Conservation (phyloP, 53 echinoderm and acorn worm genomes). For the Henricia sp. region DNA sequence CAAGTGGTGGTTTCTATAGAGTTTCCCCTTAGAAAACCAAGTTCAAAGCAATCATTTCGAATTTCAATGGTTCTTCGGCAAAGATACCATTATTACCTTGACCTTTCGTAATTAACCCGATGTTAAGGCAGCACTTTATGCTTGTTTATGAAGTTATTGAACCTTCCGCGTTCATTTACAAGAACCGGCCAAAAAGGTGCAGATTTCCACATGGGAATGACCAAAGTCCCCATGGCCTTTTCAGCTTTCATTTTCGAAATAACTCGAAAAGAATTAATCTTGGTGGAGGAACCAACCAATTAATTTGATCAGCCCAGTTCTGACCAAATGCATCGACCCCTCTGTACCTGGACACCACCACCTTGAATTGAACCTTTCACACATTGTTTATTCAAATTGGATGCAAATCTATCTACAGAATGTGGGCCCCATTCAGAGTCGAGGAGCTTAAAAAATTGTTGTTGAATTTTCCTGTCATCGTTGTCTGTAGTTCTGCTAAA, state of each 20-base stretch:
- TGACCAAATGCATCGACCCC: constrained; percentile 7
- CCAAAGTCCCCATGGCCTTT: constrained; percentile 6
- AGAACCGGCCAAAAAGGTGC: constrained; percentile 24
- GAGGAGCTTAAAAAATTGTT: not conserved
- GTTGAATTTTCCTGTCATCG: not conserved
- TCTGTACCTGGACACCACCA: not conserved
- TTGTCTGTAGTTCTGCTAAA: constrained; percentile 8
- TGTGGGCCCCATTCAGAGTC: not conserved
- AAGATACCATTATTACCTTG: not conserved
- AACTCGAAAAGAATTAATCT: not conserved
- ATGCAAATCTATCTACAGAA: constrained; percentile 4
- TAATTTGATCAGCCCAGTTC: constrained; percentile 2
- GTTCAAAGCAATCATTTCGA: not conserved
- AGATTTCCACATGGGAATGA: constrained; percentile 24
- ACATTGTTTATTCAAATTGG: not conserved
- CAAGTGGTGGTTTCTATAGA: not conserved
- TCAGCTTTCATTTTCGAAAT: not conserved
- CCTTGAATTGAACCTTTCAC: not conserved
- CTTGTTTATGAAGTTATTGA: not conserved
- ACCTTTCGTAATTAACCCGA: not conserved
- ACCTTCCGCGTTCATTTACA: not conserved
- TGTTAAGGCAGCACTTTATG: constrained; percentile 1
- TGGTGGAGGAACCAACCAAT: constrained; percentile 11
- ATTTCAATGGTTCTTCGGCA: not conserved
- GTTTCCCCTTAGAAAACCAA: not conserved